Base-by-base conservation (phyloP, 1,140 invertebrate genomes). In the Lasioglossum albipes region DNA sequence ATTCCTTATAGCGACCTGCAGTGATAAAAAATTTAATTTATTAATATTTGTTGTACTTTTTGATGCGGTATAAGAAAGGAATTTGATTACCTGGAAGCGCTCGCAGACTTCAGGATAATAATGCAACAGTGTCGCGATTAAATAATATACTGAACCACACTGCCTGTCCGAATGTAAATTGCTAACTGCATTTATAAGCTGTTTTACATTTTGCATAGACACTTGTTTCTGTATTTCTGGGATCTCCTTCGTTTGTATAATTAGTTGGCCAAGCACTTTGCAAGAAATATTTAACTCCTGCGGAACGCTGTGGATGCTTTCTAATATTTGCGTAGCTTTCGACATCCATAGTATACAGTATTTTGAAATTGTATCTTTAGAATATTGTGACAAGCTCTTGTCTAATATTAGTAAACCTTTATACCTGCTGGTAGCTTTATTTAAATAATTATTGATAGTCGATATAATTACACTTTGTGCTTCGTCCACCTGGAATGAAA, bases 131-230 rank as follows among this genome's bases (percentile, higher is more conserved):
- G 83, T 75, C 31, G 91, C 88, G 22, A 91, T 41, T 61, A 92
- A 77, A 77, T 92, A 91, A 69, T 90, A 91, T 0, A 82, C 69
- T 2, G 87, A 88, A 0, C 87, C 84, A 70, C 71, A 84, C 42
- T 62, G 83, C 65, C 59, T 89, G 0, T 85, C 42, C 16, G 5
- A 0, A 13, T 84, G 69, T 18, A 90, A 83, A 70, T 87, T 89
- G 2, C 45, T 70, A 20, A 91, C 79, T 6, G 79, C 41, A 57
- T 81, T 82, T 22, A 92, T n/a, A 1, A 92, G 41, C 45, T 90
- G 89, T 71, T 92, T 93, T 0, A 93, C 83, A 76, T 85, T 87
- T 81, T 92, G 91, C 84, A 89, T 86, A 0, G 92, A 92, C 42
- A 93, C 77, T 41, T 90, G 84, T 77, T 92, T 92, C 0, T 90